phyloP scores from a whole-genome alignment of 1,140 invertebrate species.

The Heliconius hewitsoni region DNA sequence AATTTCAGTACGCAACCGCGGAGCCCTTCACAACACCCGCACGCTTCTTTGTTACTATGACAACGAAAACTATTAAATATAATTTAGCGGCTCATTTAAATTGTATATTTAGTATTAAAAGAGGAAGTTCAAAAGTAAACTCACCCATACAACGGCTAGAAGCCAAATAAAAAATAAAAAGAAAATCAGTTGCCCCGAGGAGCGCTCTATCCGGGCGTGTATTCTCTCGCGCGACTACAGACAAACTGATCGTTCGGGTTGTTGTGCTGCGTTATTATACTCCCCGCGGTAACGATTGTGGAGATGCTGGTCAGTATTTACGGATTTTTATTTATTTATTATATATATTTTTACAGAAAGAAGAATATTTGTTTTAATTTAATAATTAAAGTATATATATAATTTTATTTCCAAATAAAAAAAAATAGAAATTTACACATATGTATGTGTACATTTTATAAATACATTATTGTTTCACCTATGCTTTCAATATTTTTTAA shows the following conservation, averaged over 20 bases:
- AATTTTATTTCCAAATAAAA: neutral
- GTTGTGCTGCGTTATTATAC: constrained; percentile 65
- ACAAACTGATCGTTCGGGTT: constrained; percentile 71
- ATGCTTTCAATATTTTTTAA: neutral
- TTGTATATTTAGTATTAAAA: constrained; percentile 15
- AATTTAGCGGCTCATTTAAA: neutral
- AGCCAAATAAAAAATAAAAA: constrained; percentile 81
- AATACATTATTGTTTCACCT: neutral
- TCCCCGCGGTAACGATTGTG: constrained; percentile 39
- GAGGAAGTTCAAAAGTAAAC: constrained; percentile 49
- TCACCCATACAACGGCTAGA: constrained; percentile 83
- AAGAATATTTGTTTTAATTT: neutral
- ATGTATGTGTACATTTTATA: neutral
- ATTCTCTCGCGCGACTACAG: constrained; percentile 53
- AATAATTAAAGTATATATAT: neutral
- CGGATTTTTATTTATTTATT: constrained; percentile 15
- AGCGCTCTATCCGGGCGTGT: constrained; percentile 62
- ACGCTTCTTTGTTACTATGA: constrained; percentile 45
- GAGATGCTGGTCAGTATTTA: constrained; percentile 25
- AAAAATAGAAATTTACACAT: neutral
- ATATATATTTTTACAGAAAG: neutral
- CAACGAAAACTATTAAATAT: constrained; percentile 20
- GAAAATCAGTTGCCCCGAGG: constrained; percentile 59
- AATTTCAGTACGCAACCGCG: constrained; percentile 34
- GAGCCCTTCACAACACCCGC: constrained; percentile 28